These are phyloP conservation scores for Mimas tiliae DNA, from an alignment of 2,888 invertebrate genomes.

Conservation along the genomic window DNA sequence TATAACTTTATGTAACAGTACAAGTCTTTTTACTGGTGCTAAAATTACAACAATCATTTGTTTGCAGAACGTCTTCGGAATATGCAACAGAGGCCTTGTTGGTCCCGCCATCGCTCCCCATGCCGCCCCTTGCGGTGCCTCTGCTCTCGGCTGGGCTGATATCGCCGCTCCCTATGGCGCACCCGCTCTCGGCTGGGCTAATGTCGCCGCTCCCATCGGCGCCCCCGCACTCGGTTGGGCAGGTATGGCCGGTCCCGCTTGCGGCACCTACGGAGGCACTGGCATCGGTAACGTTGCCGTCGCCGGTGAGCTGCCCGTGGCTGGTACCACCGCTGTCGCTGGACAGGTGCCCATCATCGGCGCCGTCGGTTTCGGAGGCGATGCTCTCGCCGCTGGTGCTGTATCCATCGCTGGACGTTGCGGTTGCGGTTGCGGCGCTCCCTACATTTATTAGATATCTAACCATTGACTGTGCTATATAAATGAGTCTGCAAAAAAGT, in stretches of 20 bases:
- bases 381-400: slow-evolving; percentile 46
- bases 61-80: slow-evolving; percentile 23
- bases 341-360: slow-evolving; percentile 55
- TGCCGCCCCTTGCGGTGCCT: slow-evolving; percentile 8
- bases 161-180: slow-evolving; percentile 11
- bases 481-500: neutral
- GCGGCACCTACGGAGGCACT: slow-evolving; percentile 43
- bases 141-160: neutral
- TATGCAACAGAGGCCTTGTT: slow-evolving; percentile 18
- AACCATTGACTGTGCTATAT: neutral
- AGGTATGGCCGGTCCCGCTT: slow-evolving; percentile 15
- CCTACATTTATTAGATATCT: slow-evolving; percentile 27
- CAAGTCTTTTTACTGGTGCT: neutral
- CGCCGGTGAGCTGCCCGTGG: slow-evolving; percentile 43
- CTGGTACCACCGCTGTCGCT: slow-evolving; percentile 42
- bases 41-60: too few species aligned
- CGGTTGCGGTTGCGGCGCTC: slow-evolving; percentile 30
- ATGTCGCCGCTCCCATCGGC: slow-evolving; percentile 7
- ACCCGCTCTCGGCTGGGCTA: slow-evolving; percentile 7
- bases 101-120: neutral
- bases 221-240: slow-evolving; percentile 21
- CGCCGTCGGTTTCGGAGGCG: slow-evolving; percentile 49
- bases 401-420: slow-evolving; percentile 36
- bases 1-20: too few species aligned
- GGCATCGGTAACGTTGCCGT: slow-evolving; percentile 48